Base-by-base conservation (phyloP, 2,888 invertebrate species). In the Meandrusa payeni region DNA sequence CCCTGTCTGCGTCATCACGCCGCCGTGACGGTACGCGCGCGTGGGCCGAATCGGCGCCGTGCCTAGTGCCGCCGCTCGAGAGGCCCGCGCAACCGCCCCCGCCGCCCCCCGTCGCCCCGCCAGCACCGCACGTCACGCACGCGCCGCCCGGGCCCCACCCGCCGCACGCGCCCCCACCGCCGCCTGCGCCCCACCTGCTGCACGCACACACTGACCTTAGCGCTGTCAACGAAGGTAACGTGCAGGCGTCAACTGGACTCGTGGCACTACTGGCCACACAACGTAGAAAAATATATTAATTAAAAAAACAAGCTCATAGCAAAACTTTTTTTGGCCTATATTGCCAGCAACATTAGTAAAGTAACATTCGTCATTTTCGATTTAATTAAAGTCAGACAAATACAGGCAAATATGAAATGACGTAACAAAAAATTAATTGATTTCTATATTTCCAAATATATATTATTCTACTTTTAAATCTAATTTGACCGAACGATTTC, bases 201-300 rank as follows among this genome's bases (percentile, higher is more conserved):
- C 47, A 47, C 48, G 24, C 54, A 31, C 43, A 61, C 50, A 74
- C 81, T 56, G 85, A 86, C 72, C 79, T 83, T 76, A 83, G 83
- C 82, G 83, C 85, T 81, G 83, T 85, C 76, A 80, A 87, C 69
- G 86, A 86, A 86, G 86, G 86, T 86, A 76, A 67, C 75, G 50
- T 42, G 29, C 54, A 65, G 80, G 59, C 76, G 80, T 79, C 77
- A 74, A 75, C 79, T 78, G 78, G 47, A 47, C 37, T 45, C 32
- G 40, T 13, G n/a, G 3, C 19, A 13, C n/a, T n/a, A n/a, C n/a
- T n/a, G n/a, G n/a, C n/a, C n/a, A n/a, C n/a, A n/a, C n/a, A n/a
- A n/a, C n/a, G n/a, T n/a, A n/a, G 4, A 15, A 15, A 15, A 15
- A 15, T 15, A 15, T 15, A 15, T n/a, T n/a, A n/a, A 23, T n/a